Evolutionary conservation across 2,113 vertebrate species (phyloP), one percentile per base, ranked within the genome.

Genomic region (Pedionomus torquatus): DNA sequence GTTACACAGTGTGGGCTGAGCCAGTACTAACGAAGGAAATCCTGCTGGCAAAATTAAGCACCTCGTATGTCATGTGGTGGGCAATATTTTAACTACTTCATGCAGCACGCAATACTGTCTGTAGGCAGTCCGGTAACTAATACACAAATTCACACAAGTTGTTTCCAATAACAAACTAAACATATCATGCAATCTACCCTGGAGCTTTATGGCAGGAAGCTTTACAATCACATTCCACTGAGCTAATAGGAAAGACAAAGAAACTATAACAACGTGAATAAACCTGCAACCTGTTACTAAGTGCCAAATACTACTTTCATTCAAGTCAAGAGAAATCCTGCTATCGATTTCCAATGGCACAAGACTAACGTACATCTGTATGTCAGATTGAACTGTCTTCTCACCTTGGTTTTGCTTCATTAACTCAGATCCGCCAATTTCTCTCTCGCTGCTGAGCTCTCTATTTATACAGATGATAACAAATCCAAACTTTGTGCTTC

Each of bases 141-240:
- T 10, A 92, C 60, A 95, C 74, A 96, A 77, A 94, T 76, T 65
- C 84, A 87, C 24, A 0, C 37, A 92, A 80, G 74, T 81, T 92
- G 88, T 92, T 93, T 91, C 90, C 86, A 97, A 33, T 86, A 97
- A 94, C 81, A 95, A 97, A 91, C 65, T 69, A 94, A 90, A 95
- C 17, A 44, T 89, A 96, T 92, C 89, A 21, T 24, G 48, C 43
- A 72, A 90, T 88, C 90, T 90, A 87, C 79, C 74, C 90, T 0
- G 5, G 49, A 94, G 95, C 80, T 93, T 92, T 92, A 94, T 77
- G 83, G 89, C 85, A 94, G 81, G 54, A 86, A 95, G 88, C 39
- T 89, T 90, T 52, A 95, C 3, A 23, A 96, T 81, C 58, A 54
- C 0, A 0, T 96, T 88, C 61, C 84, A 74, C 39, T 33, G 46